Evolutionary conservation across 2,888 invertebrate species (phyloP), one percentile per base, ranked within the genome.

Genomic region (Drosophila mulleri): DNA sequence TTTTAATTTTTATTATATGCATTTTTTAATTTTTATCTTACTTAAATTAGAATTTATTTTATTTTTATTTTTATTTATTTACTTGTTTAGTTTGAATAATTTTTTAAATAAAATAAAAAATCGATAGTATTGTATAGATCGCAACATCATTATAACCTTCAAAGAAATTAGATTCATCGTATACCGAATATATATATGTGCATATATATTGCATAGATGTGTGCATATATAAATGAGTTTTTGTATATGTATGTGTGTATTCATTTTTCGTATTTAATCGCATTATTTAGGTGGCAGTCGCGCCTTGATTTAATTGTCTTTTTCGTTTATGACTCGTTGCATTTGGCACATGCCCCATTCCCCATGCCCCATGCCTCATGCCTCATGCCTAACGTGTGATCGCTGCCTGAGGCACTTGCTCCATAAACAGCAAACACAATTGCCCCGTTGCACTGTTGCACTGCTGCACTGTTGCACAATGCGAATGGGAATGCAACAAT

Each of bases 321-420:
- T 82, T 75, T 78, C 68, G 74, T 82, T 80, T 80, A 89, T 88
- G 89, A 82, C 66, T 80, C 90, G 89, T 83, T 83, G 70, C 67
- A 84, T 84, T 88, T 80, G 80, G 81, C 78, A 84, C 53, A 54
- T 26, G 32, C 50, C 32, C 14, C 20, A 35, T 29, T 29, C 29
- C 14, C 18, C 52, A 23, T 52, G 23, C 23, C 53, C 7, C 23
- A 37, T 35, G 14, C 52, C 37, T 4, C 37, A 37, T 35, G 16
- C 37, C 35, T 9, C 86, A 83, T 20, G 20, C 20, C 20, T 23
- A 57, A 59, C 47, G 14, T 41, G 32, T 59, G 32, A 37, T 45
- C 44, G 52, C 20, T 59, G 48, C 35, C 45, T 45, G 71, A 61
- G 69, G 61, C 78, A 70, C 54, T 76, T 62, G 78, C 63, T 37